These are phyloP conservation scores for Dryocosmus kuriphilus DNA, from an alignment of 2,888 invertebrate genomes.

Conservation along the genomic window DNA sequence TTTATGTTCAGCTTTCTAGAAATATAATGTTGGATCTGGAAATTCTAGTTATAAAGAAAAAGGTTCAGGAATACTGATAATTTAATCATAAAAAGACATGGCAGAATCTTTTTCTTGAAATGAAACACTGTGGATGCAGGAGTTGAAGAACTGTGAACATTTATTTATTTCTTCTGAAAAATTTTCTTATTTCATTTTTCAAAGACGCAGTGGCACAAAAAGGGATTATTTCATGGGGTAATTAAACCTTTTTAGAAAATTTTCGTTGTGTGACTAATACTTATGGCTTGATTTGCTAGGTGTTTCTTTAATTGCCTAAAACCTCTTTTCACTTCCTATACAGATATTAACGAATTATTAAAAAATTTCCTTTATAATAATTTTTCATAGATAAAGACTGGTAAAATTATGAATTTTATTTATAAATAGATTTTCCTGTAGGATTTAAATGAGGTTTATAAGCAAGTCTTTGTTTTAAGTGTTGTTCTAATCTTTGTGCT, in stretches of 20 bases:
- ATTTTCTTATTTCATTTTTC: constrained; percentile 52
- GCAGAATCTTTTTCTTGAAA: neutral
- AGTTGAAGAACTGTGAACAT: neutral
- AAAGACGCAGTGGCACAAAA: constrained; percentile 64
- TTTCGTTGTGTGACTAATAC: constrained; percentile 4
- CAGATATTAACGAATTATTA: neutral
- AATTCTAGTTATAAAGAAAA: neutral
- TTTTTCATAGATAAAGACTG: neutral
- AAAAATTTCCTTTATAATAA: constrained; percentile 11
- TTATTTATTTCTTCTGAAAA: neutral
- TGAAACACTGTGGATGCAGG: constrained; percentile 16
- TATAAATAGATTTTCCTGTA: neutral
- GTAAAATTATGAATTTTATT: neutral
- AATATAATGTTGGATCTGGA: neutral
- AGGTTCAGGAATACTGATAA: neutral
- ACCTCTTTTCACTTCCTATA: constrained; percentile 53
- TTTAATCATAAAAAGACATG: neutral
- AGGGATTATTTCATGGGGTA: constrained; percentile 66
- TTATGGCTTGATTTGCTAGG: constrained; percentile 28
- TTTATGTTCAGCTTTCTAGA: neutral
- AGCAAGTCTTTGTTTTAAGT: neutral
- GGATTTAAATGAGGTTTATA: constrained; percentile 19
- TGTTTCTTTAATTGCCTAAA: constrained; percentile 24
- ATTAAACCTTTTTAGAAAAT: constrained; percentile 60
- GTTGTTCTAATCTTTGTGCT: neutral